Evolutionary conservation across 2,888 invertebrate species (phyloP).

Genomic region (Mythimna vitellina): DNA sequence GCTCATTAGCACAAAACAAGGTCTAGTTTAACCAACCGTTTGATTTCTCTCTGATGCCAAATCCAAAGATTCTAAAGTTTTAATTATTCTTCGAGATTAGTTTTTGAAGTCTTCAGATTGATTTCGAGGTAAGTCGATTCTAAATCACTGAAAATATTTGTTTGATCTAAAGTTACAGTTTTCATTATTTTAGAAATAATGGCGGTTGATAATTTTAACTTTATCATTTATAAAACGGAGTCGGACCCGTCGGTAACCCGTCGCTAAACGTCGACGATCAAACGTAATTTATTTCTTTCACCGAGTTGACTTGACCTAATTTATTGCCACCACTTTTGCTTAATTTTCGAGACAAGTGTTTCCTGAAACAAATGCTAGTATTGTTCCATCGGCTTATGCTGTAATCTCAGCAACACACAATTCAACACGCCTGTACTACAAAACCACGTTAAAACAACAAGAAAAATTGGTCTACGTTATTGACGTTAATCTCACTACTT

Average conservation of each 20-base stretch:
- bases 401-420: conserved; percentile 20
- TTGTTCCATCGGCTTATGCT: conserved; percentile 8
- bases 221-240: conserved; percentile 28
- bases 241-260: background rate
- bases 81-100: conserved; percentile 55
- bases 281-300: conserved; percentile 39
- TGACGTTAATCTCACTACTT: conserved; percentile 3
- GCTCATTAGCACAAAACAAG: conserved; percentile 40
- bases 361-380: conserved; percentile 19
- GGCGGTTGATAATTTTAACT: conserved; percentile 28
- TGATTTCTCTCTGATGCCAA: conserved; percentile 33
- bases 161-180: conserved; percentile 21
- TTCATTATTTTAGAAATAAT: conserved; percentile 33
- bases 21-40: conserved; percentile 37
- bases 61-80: conserved; percentile 53
- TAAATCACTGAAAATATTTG: conserved; percentile 47
- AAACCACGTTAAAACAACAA: background rate
- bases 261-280: conserved; percentile 13
- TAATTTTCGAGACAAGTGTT: conserved; percentile 18
- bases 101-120: conserved; percentile 49
- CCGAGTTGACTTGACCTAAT: conserved; percentile 22
- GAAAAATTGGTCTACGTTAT: background rate
- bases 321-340: conserved; percentile 21
- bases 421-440: conserved; percentile 3
- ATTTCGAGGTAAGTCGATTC: conserved; percentile 45